phyloP scores from a whole-genome alignment of 2,113 vertebrate species.

The Cyprinodon variegatus region DNA sequence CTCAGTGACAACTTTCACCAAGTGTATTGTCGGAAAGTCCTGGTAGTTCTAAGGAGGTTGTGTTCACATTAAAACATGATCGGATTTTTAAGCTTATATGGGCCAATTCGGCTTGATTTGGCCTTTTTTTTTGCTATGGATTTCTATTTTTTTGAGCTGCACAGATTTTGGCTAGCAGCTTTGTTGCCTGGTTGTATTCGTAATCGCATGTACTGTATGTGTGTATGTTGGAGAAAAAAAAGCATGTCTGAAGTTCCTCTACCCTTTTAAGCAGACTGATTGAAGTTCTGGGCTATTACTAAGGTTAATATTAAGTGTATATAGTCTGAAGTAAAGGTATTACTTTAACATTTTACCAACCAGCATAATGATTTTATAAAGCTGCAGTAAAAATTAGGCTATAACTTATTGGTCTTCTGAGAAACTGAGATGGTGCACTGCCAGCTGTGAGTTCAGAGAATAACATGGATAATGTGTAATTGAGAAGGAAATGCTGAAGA shows the following conservation, averaged over 20 bases:
- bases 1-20: no score
- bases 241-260: background rate
- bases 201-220: background rate
- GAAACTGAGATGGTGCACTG: background rate
- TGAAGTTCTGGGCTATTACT: background rate
- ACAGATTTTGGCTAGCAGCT: background rate
- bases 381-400: background rate
- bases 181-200: no score
- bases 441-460: conserved; percentile 6
- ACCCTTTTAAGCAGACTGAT: background rate
- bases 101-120: background rate
- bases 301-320: background rate
- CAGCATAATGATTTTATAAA: background rate
- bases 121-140: background rate
- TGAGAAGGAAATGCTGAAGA: conserved; percentile 1
- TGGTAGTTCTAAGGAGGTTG: background rate
- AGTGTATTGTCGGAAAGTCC: background rate
- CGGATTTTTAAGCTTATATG: no score
- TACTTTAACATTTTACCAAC: background rate
- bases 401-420: conserved; percentile 2
- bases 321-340: background rate
- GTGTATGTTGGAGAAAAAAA: background rate
- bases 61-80: background rate
- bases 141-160: background rate
- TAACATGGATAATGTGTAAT: conserved; percentile 3